Evolutionary conservation across 1,140 invertebrate genomes (phyloP).

Genomic region (Eufriesea mexicana): DNA sequence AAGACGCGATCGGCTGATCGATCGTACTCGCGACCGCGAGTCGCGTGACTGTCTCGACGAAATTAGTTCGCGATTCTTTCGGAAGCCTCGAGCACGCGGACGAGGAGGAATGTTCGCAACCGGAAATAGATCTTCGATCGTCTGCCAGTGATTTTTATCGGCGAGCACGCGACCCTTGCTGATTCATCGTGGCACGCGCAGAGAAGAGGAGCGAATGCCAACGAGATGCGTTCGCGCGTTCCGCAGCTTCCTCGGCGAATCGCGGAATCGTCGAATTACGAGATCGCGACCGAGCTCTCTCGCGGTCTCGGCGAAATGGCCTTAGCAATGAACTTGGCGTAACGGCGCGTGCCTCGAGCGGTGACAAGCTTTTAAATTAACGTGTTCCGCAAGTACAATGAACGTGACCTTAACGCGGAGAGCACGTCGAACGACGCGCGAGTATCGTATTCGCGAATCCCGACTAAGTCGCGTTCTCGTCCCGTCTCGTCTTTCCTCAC

Average conservation of each 20-base stretch:
- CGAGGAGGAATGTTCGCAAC: not conserved
- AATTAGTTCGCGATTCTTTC: conserved; percentile 26
- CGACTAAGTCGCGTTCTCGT: no score
- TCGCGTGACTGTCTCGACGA: not conserved
- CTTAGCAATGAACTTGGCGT: conserved; percentile 65
- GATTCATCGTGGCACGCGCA: conserved; percentile 3
- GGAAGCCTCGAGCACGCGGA: not conserved
- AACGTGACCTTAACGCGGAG: conserved; percentile 62
- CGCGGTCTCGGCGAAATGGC: conserved; percentile 36
- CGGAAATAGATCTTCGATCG: conserved; percentile 8
- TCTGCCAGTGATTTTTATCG: not conserved
- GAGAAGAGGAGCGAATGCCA: not conserved
- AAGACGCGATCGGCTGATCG: not conserved
- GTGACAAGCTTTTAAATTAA: conserved; percentile 59
- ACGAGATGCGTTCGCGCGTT: not conserved
- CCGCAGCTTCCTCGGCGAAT: not conserved
- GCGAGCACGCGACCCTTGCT: not conserved
- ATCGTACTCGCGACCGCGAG: not conserved
- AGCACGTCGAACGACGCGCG: not conserved
- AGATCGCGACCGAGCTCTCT: not conserved
- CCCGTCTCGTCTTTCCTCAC: no score
- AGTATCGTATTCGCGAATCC: not conserved
- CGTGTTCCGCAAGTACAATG: conserved; percentile 68
- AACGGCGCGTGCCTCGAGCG: conserved; percentile 33
- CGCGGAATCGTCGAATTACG: not conserved